Evolutionary conservation across 2,888 invertebrate genomes (phyloP).

Genomic region (Andrena bicolor): DNA sequence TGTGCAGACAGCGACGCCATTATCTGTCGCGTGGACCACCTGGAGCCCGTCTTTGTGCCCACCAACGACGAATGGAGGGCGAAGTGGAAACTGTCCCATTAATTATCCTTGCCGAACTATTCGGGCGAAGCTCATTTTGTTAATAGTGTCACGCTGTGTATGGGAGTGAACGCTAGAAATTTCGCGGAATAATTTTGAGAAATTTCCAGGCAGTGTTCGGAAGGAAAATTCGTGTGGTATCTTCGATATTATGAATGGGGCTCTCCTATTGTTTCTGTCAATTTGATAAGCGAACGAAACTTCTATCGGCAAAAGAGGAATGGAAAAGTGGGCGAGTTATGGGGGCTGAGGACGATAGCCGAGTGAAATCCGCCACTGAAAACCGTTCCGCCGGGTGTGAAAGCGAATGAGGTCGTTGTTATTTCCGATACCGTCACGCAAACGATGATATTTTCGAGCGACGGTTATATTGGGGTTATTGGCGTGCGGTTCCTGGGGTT

Average conservation of each 20-base stretch:
- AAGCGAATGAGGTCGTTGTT: conserved; percentile 48
- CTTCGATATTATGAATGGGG: not conserved
- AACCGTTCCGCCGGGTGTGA: conserved; percentile 38
- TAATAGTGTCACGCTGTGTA: not conserved
- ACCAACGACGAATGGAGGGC: not conserved
- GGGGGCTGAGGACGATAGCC: not conserved
- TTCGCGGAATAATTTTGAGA: too few relatives aligned
- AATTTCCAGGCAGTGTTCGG: too few relatives aligned
- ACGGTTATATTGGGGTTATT: conserved; percentile 35
- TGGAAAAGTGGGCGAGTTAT: not conserved
- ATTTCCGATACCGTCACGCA: conserved; percentile 52
- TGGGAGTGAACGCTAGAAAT: too few relatives aligned
- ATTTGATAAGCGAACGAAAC: conserved; percentile 11
- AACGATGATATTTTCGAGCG: conserved; percentile 47
- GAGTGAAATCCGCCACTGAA: conserved; percentile 16
- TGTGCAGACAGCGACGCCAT: conserved; percentile 24
- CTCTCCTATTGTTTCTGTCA: not conserved
- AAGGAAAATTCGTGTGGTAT: not conserved
- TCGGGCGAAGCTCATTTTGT: not conserved
- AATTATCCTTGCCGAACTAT: conserved; percentile 5
- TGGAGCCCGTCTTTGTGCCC: conserved; percentile 5
- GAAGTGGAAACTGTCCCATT: conserved; percentile 12
- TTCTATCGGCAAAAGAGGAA: not conserved
- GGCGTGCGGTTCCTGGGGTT: conserved; percentile 36
- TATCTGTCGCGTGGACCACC: conserved; percentile 30